Evolutionary conservation across 1,140 invertebrate genomes (phyloP), one percentile per base, ranked within the genome.

Genomic region (Teleopsis dalmanni): DNA sequence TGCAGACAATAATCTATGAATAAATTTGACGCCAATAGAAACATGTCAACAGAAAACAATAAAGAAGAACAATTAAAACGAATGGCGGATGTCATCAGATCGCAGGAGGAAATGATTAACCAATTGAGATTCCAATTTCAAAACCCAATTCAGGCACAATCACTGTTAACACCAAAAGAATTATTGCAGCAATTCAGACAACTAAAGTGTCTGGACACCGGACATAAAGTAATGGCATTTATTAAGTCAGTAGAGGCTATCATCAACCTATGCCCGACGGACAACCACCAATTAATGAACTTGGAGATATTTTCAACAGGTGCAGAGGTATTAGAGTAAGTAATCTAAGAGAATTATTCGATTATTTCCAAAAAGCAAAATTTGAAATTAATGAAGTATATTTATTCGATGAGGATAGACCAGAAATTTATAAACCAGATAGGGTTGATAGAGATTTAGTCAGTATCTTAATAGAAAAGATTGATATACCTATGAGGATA

Each of bases 361-460:
- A 29, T 29, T 29, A 8, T 13, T 36, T 36, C 16, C 9, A 16
- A 36, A 16, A 36, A 13, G 16, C 7, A 36, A 36, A 36, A 13
- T 36, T 36, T 36, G 9, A 36, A 36, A 26, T 43, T 26, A 27
- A 40, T 40, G 6, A 10, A 10, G 22, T 40, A 21, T 40, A 40
- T 40, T 23, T 21, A 21, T 40, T 18, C 19, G 41, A 43, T 27
- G 16, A 26, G 11, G 14, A 43, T 8, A 29, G 27, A 14, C 23
- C 26, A 18, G 41, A 27, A 8, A 43, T 43, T 11, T 43, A 43
- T 43, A 27, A 26, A 43, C 22, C 22, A 4, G 22, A 29, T 9
- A 26, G 14, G 5, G 41, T 43, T 27, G 41, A 43, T 27, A 43
- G 41, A 18, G 41, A 43, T 27, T 22, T 43, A 29, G 22, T 43